Evolutionary conservation across 2,113 vertebrate genomes (phyloP), one percentile per base, ranked within the genome.

Genomic region (Amphiprion ocellaris): DNA sequence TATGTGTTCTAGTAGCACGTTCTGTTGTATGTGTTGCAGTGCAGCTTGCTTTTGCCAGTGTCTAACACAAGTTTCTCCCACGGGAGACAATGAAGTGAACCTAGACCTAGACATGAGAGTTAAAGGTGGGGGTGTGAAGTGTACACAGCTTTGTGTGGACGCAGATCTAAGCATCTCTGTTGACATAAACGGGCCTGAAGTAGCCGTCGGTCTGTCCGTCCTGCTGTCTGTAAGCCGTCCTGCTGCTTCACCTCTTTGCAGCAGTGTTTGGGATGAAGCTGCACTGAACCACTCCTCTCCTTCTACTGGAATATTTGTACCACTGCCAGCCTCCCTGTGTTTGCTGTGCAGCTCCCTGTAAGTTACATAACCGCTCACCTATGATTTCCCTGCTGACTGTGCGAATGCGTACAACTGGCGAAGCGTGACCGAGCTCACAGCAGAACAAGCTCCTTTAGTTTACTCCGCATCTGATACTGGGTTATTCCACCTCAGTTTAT

Each of bases 291-390:
- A 10, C 33, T 9, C 11, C 41, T 44, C 41, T 44, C 41, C 41
- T 14, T 15, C 1, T 44, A 1, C 41, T 44, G 8, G 5, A 65
- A 9, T 70, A 58, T 26, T 39, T 77, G 15, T 11, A 17, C 21
- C 41, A n/a, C 16, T 39, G 11, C 55, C 58, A 63, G 59, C 8
- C 14, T 8, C 60, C 2, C n/a, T 41, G 0, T 74, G 9, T 67
- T 74, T 77, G 44, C 47, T 49, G 4, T 81, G 23, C 47, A 59
- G 4, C 41, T 10, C 19, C 33, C 69, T 67, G n/a, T 33, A 28
- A 2, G 54, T 77, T 86, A 5, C 10, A 11, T 65, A 79, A 61
- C 24, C 12, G 3, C 55, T 50, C 33, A 39, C 24, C 19, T 64
- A 10, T 24, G 30, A 30, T 71, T 30, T 60, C 58, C 55, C 53